Conservation (phyloP, 1,140 invertebrate genomes). For the Arion vulgaris region DNA sequence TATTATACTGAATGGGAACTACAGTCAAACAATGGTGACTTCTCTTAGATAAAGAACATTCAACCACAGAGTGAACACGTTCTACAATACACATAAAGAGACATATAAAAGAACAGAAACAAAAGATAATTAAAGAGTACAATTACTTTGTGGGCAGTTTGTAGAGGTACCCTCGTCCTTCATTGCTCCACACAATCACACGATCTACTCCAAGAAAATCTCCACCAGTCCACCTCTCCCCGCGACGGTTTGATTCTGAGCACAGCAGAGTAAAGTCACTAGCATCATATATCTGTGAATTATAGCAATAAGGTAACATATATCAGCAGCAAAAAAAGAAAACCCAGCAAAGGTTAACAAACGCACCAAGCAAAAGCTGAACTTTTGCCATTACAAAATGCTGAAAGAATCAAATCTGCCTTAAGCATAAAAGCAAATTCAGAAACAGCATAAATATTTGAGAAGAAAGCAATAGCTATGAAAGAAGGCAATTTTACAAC, state of each 20-base stretch:
- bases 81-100: too few species aligned
- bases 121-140: not conserved
- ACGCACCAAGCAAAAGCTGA: not conserved
- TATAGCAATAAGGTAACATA: not conserved
- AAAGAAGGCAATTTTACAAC: too few species aligned
- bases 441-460: too few species aligned
- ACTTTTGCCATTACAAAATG: not conserved
- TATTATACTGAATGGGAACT: too few species aligned
- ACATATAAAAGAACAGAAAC: too few species aligned
- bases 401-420: not conserved
- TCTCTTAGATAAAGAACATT: not conserved
- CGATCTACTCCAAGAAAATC: constrained; percentile 92
- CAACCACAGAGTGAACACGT: not conserved
- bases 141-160: constrained; percentile 93
- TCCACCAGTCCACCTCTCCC: constrained; percentile 94
- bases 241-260: constrained; percentile 84
- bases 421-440: not conserved
- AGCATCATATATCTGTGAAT: constrained; percentile 86
- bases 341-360: too few species aligned
- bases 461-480: too few species aligned
- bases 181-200: constrained; percentile 93
- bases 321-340: not conserved
- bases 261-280: constrained; percentile 95
- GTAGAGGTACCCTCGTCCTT: constrained; percentile 94
- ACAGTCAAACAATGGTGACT: too few species aligned